Evolutionary conservation across 2,888 invertebrate species (phyloP).

Genomic region (Idaea dimidiata): DNA sequence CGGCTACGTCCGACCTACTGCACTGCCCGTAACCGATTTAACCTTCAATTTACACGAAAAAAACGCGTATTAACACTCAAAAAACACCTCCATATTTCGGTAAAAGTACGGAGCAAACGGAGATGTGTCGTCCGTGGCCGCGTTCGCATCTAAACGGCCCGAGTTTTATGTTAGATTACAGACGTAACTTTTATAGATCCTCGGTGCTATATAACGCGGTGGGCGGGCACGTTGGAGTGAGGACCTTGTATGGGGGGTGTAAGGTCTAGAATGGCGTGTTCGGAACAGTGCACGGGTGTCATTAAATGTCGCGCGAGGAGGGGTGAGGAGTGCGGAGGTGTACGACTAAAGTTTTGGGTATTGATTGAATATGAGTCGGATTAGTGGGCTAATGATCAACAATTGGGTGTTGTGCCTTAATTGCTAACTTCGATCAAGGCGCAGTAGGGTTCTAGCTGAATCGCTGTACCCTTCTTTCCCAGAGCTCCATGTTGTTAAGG

Average conservation of each 20-base stretch:
- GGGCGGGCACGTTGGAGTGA: constrained; percentile 67
- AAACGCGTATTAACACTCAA: constrained; percentile 69
- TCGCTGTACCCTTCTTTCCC: not conserved
- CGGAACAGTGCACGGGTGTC: constrained; percentile 75
- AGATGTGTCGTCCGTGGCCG: constrained; percentile 81
- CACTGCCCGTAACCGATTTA: constrained; percentile 53
- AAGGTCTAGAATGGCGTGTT: constrained; percentile 63
- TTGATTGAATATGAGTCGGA: constrained; percentile 80
- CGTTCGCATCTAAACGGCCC: constrained; percentile 82
- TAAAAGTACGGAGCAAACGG: constrained; percentile 79
- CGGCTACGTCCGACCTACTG: constrained; percentile 54
- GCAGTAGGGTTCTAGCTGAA: constrained; percentile 16
- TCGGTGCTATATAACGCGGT: constrained; percentile 81
- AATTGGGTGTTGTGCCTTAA: constrained; percentile 68
- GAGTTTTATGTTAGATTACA: constrained; percentile 82
- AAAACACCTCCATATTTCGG: constrained; percentile 75
- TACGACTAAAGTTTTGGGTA: constrained; percentile 81
- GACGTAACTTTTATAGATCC: constrained; percentile 82
- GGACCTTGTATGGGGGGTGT: constrained; percentile 55
- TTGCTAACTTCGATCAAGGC: constrained; percentile 33
- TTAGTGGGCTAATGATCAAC: constrained; percentile 78
- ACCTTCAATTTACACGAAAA: constrained; percentile 61
- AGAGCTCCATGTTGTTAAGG: not conserved
- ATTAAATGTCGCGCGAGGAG: constrained; percentile 80
- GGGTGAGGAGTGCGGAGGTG: constrained; percentile 73